Conservation (phyloP, 2,888 invertebrate species). For the Anorthoa munda region DNA sequence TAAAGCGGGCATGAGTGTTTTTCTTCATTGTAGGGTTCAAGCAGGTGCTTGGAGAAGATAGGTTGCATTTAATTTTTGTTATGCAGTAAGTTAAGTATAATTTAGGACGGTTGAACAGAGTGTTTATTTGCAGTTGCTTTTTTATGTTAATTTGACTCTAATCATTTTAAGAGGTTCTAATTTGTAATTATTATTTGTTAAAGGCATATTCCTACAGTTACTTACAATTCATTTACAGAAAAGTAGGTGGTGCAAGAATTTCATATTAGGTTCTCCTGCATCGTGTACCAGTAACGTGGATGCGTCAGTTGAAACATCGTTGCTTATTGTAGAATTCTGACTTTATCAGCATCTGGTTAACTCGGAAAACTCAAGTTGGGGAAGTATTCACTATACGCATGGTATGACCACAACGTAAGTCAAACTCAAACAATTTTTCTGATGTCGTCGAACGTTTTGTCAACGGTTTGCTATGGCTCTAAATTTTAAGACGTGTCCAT, state of each 20-base stretch:
- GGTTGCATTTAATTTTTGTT: conserved; percentile 10
- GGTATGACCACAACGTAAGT: background rate
- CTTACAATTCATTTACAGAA: background rate
- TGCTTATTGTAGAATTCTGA: background rate
- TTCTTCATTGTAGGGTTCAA: conserved; percentile 58
- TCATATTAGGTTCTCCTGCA: background rate
- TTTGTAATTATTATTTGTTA: background rate
- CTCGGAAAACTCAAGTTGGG: background rate
- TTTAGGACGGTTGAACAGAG: background rate
- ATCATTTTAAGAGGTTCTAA: too few relatives aligned
- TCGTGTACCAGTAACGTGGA: background rate
- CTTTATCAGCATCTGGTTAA: background rate
- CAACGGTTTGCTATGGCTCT: background rate
- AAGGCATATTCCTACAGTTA: background rate
- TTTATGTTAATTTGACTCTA: background rate
- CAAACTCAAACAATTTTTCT: background rate
- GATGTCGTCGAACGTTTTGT: background rate
- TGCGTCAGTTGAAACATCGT: background rate
- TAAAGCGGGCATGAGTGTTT: conserved; percentile 54
- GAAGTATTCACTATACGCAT: background rate
- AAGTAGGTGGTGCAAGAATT: background rate
- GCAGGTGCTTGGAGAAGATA: conserved; percentile 9
- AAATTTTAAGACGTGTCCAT: background rate
- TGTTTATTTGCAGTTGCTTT: background rate
- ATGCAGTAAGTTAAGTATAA: background rate